A percentile compares a stretch with the other conserved stretches of the same genome.
These are phyloP conservation scores for Tenualosa ilisha DNA, from an alignment of 2,797 vertebrate genomes.

Conservation along the genomic window DNA sequence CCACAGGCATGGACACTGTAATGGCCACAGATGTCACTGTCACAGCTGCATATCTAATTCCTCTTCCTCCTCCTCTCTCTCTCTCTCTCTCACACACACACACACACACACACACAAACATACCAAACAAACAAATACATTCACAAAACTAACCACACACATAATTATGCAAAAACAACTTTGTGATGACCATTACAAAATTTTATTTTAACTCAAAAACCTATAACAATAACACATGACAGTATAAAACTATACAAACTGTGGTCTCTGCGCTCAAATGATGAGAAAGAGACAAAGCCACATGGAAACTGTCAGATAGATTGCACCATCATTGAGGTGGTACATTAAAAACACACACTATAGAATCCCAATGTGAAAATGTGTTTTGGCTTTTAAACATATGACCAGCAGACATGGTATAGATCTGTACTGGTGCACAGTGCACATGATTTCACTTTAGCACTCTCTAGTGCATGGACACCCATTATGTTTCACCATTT, in stretches of 20 bases:
- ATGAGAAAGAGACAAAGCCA: neutral
- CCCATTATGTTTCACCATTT: neutral
- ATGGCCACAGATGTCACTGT: constrained; percentile 5
- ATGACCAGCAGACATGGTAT: too few relatives aligned
- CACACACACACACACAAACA: neutral
- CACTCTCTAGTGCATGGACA: too few relatives aligned
- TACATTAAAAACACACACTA: too few relatives aligned
- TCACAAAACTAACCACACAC: neutral
- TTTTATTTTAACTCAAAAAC: constrained; percentile 5
- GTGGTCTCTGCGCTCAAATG: neutral
- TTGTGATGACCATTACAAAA: neutral
- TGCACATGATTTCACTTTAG: too few relatives aligned
- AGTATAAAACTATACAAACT: constrained; percentile 22
- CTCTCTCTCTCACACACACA: neutral
- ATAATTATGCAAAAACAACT: neutral
- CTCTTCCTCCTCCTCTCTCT: neutral
- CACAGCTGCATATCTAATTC: constrained; percentile 9
- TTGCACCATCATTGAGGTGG: too few relatives aligned
- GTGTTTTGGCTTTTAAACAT: too few relatives aligned
- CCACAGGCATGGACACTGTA: neutral
- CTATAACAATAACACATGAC: neutral
- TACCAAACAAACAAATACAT: neutral
- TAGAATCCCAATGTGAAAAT: too few relatives aligned
- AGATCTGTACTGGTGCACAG: too few relatives aligned
- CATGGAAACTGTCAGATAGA: neutral